Percentiles rank a stretch among this genome's conserved stretches.
Conservation (phyloP, 2,797 vertebrate genomes). For the Botia kubotai region DNA sequence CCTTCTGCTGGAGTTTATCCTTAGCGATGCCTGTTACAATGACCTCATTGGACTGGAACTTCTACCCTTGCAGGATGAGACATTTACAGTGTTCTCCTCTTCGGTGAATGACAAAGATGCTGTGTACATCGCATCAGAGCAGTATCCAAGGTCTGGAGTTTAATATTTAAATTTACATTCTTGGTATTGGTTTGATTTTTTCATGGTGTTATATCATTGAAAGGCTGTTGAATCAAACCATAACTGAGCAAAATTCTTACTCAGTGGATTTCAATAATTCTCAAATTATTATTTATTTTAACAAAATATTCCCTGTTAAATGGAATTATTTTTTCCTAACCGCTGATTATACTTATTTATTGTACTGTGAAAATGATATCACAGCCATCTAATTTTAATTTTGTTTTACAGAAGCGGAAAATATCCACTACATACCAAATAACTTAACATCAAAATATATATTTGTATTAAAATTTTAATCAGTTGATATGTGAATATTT, state of each 20-base stretch:
- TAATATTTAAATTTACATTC: background rate
- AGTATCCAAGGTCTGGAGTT: constrained; percentile 86
- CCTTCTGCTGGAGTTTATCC: constrained; percentile 88
- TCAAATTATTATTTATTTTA: too few species aligned
- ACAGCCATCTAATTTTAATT: too few species aligned
- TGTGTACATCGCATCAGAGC: constrained; percentile 91
- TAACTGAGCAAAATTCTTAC: background rate
- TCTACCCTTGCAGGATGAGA: constrained; percentile 90
- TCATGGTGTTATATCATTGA: background rate
- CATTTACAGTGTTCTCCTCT: constrained; percentile 88
- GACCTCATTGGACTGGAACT: constrained; percentile 95
- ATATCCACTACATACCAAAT: too few species aligned
- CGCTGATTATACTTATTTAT: too few species aligned
- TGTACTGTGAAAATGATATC: too few species aligned
- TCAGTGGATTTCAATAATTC: too few species aligned
- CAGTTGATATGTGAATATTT: too few species aligned
- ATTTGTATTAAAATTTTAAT: background rate
- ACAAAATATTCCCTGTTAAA: too few species aligned
- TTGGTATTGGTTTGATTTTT: background rate
- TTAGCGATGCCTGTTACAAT: constrained; percentile 88
- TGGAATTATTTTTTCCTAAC: too few species aligned
- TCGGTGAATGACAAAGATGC: constrained; percentile 91
- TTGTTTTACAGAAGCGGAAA: too few species aligned
- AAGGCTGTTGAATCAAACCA: constrained; percentile 4
- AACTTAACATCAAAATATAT: too few species aligned